A percentile compares a stretch with the other conserved stretches of the same genome.
Conservation (phyloP, 2,113 vertebrate species). For the Leucoraja erinaceus region DNA sequence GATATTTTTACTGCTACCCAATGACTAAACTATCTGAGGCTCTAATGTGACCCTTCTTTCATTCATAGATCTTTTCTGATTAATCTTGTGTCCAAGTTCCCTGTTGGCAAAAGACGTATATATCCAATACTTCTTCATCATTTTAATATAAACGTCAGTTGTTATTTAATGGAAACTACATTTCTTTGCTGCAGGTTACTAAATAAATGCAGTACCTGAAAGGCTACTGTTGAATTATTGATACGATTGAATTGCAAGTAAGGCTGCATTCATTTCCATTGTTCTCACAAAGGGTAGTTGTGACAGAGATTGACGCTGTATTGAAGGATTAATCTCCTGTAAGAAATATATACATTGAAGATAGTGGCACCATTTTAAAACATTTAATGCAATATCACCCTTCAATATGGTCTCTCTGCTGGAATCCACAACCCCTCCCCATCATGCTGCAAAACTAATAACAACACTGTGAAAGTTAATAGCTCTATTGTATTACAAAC, state of each 20-base stretch:
- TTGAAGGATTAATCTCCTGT: neutral
- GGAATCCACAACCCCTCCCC: neutral
- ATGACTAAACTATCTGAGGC: neutral
- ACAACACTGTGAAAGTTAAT: neutral
- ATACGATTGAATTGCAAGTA: neutral
- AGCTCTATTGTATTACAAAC: neutral
- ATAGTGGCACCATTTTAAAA: neutral
- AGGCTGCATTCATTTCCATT: neutral
- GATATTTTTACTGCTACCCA: neutral
- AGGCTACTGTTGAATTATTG: constrained; percentile 25
- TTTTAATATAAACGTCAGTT: constrained; percentile 28
- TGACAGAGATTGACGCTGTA: neutral
- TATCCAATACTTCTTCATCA: constrained; percentile 11
- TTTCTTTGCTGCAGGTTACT: neutral
- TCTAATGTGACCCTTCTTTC: neutral
- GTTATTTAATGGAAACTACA: constrained; percentile 24
- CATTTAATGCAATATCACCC: neutral
- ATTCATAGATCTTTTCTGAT: neutral
- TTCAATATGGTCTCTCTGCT: neutral
- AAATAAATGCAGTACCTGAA: constrained; percentile 26
- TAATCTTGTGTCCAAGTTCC: neutral
- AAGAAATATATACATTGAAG: constrained; percentile 8
- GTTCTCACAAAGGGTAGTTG: constrained; percentile 2
- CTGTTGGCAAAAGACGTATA: neutral
- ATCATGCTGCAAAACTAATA: neutral